These are phyloP conservation scores for Euproctis similis DNA, from an alignment of 2,888 invertebrate species.

Conservation along the genomic window DNA sequence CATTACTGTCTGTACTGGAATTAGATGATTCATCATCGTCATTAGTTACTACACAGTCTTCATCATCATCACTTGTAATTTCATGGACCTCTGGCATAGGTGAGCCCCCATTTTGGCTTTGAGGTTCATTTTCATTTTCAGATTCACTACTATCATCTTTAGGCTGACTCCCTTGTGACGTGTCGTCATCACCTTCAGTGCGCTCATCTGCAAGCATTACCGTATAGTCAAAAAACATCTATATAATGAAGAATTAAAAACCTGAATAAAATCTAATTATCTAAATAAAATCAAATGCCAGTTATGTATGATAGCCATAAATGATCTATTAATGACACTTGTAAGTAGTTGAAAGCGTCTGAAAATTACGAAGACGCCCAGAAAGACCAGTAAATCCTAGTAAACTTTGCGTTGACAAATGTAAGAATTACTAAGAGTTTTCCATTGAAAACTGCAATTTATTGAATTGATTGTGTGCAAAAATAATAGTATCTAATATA, in stretches of 20 bases:
- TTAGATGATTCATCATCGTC: conserved; percentile 70
- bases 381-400: conserved; percentile 47
- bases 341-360: conserved; percentile 25
- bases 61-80: conserved; percentile 75
- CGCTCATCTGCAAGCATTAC: conserved; percentile 54
- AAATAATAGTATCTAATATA: conserved; percentile 39
- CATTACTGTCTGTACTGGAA: conserved; percentile 73
- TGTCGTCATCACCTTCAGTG: conserved; percentile 69
- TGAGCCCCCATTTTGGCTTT: conserved; percentile 59
- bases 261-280: no score
- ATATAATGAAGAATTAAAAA: not conserved
- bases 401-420: conserved; percentile 47
- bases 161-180: conserved; percentile 67
- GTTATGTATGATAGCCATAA: conserved; percentile 24
- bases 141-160: conserved; percentile 67
- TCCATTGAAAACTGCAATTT: conserved; percentile 15
- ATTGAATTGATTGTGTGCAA: conserved; percentile 30
- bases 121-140: conserved; percentile 52
- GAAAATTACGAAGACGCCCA: conserved; percentile 47
- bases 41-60: conserved; percentile 72
- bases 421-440: conserved; percentile 24
- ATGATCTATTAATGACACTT: conserved; percentile 17
- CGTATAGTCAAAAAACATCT: conserved; percentile 4
- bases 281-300: no score
- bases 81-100: conserved; percentile 69